phyloP scores from a whole-genome alignment of 2,797 vertebrate species.

The Karalla daura region DNA sequence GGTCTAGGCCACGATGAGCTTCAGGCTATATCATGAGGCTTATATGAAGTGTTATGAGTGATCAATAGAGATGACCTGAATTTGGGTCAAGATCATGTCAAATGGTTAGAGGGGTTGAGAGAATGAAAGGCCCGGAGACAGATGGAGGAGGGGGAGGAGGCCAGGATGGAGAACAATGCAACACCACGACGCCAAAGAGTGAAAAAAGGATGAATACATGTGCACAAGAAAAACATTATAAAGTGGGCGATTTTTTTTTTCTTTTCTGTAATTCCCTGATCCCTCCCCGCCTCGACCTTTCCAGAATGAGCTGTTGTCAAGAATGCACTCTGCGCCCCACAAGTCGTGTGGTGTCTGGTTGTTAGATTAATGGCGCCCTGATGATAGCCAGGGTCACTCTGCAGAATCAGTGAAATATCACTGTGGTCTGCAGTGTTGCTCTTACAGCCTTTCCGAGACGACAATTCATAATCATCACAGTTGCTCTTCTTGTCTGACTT shows the following conservation, averaged over 20 bases:
- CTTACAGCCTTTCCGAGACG: slow-evolving; percentile 11
- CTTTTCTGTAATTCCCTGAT: slow-evolving; percentile 18
- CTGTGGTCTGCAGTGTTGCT: slow-evolving; percentile 36
- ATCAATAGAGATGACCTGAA: slow-evolving; percentile 73
- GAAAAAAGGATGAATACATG: slow-evolving; percentile 32
- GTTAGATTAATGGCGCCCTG: slow-evolving; percentile 66
- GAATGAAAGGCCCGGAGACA: slow-evolving; percentile 9
- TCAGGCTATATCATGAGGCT: slow-evolving; percentile 53
- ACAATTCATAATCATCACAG: slow-evolving; percentile 42
- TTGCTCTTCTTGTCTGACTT: neutral
- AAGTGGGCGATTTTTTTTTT: slow-evolving; percentile 26
- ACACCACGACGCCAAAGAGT: slow-evolving; percentile 6
- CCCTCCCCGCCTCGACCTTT: slow-evolving; percentile 70
- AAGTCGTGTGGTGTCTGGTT: slow-evolving; percentile 17
- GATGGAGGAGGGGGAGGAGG: slow-evolving; percentile 3
- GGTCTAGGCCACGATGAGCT: slow-evolving; percentile 45
- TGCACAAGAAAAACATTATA: neutral
- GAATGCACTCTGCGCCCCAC: slow-evolving; percentile 28
- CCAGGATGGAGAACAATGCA: neutral
- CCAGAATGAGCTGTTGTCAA: slow-evolving; percentile 74
- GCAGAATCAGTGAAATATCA: slow-evolving; percentile 51
- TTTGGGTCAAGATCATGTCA: slow-evolving; percentile 71
- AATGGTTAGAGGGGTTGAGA: slow-evolving; percentile 32
- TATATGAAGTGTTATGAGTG: slow-evolving; percentile 58
- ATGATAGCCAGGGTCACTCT: slow-evolving; percentile 53